phyloP scores from a whole-genome alignment of 2,797 vertebrate species.

The Onychomys arenicola region DNA sequence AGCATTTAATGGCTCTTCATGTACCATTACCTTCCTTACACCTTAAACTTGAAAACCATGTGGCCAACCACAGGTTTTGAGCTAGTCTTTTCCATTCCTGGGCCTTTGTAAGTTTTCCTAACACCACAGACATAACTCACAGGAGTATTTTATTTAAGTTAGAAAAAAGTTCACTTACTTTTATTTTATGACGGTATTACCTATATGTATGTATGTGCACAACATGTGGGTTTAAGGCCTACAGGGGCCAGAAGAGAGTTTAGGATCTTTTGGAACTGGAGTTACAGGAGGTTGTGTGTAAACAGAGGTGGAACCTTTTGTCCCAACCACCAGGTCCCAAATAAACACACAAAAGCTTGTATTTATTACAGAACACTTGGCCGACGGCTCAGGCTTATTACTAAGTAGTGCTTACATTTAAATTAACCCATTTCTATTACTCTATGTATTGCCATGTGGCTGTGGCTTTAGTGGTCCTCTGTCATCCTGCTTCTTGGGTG shows the following conservation, averaged over 20 bases:
- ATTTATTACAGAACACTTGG: too few relatives aligned
- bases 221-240: background rate
- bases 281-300: background rate
- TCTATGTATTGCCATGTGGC: too few relatives aligned
- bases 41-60: background rate
- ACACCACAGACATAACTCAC: background rate
- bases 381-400: too few relatives aligned
- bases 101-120: background rate
- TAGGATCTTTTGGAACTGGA: background rate
- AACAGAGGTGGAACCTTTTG: too few relatives aligned
- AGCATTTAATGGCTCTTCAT: background rate
- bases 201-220: background rate
- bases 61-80: background rate
- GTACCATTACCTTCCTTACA: background rate
- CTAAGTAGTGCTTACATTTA: too few relatives aligned
- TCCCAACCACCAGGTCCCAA: too few relatives aligned
- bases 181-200: background rate
- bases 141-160: background rate
- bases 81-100: background rate
- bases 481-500: too few relatives aligned
- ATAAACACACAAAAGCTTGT: too few relatives aligned
- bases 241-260: background rate
- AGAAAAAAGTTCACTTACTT: background rate
- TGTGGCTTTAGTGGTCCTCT: too few relatives aligned
- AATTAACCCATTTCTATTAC: too few relatives aligned